phyloP scores from a whole-genome alignment of 2,797 vertebrate genomes.

The Acrossocheilus wenchowensis region DNA sequence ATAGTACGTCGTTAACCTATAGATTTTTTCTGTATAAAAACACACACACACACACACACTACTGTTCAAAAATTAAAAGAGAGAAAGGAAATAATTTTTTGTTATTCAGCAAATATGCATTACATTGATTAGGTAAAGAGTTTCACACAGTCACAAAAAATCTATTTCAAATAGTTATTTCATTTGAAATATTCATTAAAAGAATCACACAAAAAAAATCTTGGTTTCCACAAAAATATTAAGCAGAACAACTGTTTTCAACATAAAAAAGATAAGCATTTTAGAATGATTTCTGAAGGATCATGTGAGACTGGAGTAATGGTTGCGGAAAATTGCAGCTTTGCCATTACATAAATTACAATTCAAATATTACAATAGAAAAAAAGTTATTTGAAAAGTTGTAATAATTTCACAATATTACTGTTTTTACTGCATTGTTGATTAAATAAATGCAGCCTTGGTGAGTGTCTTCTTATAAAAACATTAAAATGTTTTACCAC shows the following conservation, averaged over 20 bases:
- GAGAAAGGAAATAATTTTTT: no score
- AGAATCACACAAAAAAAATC: background rate
- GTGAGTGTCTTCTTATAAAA: background rate
- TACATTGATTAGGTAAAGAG: background rate
- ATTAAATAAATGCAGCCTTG: background rate
- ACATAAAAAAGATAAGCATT: background rate
- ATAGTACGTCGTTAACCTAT: background rate
- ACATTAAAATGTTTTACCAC: background rate
- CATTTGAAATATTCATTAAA: no score
- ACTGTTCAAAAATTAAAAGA: background rate
- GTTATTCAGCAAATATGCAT: background rate
- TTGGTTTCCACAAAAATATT: background rate
- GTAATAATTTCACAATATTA: background rate
- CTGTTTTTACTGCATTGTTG: background rate
- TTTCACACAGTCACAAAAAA: background rate
- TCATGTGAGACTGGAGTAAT: background rate
- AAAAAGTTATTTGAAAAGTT: background rate
- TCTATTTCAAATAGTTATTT: background rate
- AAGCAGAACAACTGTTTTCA: background rate
- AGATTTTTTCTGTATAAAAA: background rate
- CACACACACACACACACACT: background rate
- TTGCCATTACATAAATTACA: background rate
- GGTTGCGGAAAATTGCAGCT: background rate
- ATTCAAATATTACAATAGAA: background rate
- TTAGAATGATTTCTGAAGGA: background rate